Evolutionary conservation across 2,888 invertebrate genomes (phyloP).

Genomic region (Hyposoter dolosus): DNA sequence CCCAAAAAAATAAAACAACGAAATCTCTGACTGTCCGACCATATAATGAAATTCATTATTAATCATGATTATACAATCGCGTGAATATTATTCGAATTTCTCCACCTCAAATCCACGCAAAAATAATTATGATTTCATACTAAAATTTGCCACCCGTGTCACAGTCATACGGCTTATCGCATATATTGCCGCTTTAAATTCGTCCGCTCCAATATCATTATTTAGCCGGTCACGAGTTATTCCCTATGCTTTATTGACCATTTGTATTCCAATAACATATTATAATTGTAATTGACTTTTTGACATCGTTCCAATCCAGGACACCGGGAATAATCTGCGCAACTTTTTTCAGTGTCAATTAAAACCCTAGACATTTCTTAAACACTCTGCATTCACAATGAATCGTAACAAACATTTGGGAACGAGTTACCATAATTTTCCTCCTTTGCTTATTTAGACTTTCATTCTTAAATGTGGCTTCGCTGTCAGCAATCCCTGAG

Average conservation of each 20-base stretch:
- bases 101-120: background rate
- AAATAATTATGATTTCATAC: background rate
- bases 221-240: background rate
- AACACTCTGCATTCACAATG: background rate
- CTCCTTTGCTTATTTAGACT: background rate
- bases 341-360: background rate
- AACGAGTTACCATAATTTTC: background rate
- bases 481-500: too few relatives aligned
- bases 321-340: background rate
- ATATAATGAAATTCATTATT: conserved; percentile 67
- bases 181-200: background rate
- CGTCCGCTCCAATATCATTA: conserved; percentile 3
- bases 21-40: conserved; percentile 58
- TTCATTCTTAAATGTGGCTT: background rate
- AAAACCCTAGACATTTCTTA: background rate
- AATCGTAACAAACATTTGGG: background rate
- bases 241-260: background rate
- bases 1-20: background rate
- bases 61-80: conserved; percentile 53
- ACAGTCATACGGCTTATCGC: background rate
- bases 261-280: background rate
- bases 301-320: background rate
- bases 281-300: conserved; percentile 2
- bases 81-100: conserved; percentile 30
- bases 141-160: background rate